A percentile compares a stretch with the other conserved stretches of the same genome.
phyloP scores from a whole-genome alignment of 2,113 vertebrate species.

The Saccopteryx bilineata region DNA sequence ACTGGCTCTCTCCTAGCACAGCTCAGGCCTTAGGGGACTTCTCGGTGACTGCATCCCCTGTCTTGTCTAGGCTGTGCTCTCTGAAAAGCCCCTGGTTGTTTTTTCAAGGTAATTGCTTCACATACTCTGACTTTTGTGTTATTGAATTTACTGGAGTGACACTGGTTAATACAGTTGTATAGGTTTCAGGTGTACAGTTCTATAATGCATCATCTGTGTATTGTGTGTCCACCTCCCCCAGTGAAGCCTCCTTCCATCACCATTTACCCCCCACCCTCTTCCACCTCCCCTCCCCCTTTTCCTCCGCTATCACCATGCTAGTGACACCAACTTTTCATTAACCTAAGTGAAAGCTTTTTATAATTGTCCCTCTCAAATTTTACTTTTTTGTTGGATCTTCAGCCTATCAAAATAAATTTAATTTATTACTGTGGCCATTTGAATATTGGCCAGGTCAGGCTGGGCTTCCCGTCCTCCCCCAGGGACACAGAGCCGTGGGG shows the following conservation, averaged over 20 bases:
- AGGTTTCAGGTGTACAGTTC: too few species aligned
- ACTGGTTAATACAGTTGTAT: background rate
- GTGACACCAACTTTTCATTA: background rate
- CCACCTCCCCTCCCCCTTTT: background rate
- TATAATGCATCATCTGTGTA: too few species aligned
- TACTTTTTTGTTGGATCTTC: background rate
- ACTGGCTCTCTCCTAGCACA: background rate
- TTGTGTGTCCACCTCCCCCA: too few species aligned
- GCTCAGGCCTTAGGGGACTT: background rate
- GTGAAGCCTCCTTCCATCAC: background rate
- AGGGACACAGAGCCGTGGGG: too few species aligned
- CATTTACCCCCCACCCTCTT: background rate
- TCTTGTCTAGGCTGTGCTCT: background rate
- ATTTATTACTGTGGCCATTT: background rate
- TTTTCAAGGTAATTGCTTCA: background rate
- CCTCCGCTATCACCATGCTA: background rate
- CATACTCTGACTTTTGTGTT: background rate
- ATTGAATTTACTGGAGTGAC: background rate
- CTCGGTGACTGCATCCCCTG: background rate
- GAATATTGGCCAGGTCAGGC: background rate
- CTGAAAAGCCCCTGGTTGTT: background rate
- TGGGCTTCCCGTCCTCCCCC: background rate
- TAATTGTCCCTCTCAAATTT: background rate
- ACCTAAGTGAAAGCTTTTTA: background rate
- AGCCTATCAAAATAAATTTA: slow-evolving; percentile 15